Percentiles rank a stretch among this genome's conserved stretches.
These are phyloP conservation scores for Cosmopolites sordidus DNA, from an alignment of 2,888 invertebrate genomes.

Conservation along the genomic window DNA sequence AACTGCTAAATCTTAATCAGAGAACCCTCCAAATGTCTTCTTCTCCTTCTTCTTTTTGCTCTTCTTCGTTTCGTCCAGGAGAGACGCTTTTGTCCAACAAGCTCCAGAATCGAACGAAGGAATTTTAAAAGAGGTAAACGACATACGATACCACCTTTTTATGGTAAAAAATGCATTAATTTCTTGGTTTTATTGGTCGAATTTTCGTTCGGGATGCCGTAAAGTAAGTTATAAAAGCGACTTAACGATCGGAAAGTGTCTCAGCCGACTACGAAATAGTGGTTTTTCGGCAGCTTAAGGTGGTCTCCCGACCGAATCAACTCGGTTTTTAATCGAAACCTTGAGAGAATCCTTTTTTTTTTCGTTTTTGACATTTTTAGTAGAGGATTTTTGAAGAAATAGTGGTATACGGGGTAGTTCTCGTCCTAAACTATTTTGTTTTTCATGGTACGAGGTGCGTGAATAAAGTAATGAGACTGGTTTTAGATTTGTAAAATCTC, in stretches of 20 bases:
- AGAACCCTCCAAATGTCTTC: not conserved
- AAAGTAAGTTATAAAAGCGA: conserved; percentile 31
- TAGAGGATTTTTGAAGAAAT: no score
- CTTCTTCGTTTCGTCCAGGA: conserved; percentile 11
- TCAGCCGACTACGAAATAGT: conserved; percentile 28
- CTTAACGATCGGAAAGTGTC: conserved; percentile 29
- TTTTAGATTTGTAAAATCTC: no score
- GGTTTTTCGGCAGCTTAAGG: not conserved
- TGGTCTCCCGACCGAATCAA: not conserved
- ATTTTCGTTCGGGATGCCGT: conserved; percentile 26
- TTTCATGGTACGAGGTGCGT: no score
- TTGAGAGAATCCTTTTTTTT: no score
- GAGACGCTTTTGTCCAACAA: conserved; percentile 21
- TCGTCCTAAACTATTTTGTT: no score
- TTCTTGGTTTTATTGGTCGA: conserved; percentile 38
- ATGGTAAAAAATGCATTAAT: conserved; percentile 38
- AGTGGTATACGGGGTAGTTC: no score
- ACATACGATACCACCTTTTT: conserved; percentile 29
- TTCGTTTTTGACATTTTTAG: no score
- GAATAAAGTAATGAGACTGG: no score
- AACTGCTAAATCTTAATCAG: conserved; percentile 3
- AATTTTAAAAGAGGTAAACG: conserved; percentile 29
- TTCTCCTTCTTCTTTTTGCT: conserved; percentile 9
- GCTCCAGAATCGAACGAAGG: conserved; percentile 21
- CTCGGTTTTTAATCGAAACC: no score